Evolutionary conservation across 2,113 vertebrate species (phyloP).

Genomic region (Oryzias curvinotus): DNA sequence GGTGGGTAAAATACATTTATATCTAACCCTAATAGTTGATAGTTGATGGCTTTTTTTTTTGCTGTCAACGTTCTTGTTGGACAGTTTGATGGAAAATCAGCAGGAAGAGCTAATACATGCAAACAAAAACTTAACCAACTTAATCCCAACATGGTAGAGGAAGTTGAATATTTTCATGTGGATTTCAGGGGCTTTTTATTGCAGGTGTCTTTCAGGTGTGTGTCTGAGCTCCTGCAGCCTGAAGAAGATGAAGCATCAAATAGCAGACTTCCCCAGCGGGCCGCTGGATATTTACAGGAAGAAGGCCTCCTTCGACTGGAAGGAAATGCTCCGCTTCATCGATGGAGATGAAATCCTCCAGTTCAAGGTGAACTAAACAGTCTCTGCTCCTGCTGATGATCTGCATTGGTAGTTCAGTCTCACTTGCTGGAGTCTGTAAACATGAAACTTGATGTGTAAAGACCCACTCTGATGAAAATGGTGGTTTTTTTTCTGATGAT

Average conservation of each 20-base stretch:
- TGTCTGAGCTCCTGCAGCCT: slow-evolving; percentile 2
- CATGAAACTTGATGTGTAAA: background rate
- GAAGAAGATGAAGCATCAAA: slow-evolving; percentile 46
- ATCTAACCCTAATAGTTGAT: no score
- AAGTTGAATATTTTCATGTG: no score
- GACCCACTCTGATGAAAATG: no score
- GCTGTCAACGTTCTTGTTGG: no score
- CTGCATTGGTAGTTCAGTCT: background rate
- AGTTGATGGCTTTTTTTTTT: no score
- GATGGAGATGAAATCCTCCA: slow-evolving; percentile 77
- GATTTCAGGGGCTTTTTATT: background rate
- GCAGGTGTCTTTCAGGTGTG: background rate
- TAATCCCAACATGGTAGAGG: no score
- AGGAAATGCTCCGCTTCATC: slow-evolving; percentile 81
- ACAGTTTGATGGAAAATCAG: no score
- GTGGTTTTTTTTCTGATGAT: no score
- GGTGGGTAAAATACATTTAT: no score
- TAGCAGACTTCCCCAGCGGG: slow-evolving; percentile 81
- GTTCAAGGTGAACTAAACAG: slow-evolving; percentile 80
- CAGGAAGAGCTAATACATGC: no score
- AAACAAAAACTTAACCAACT: no score
- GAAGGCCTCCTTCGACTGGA: slow-evolving; percentile 88
- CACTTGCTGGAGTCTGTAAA: background rate
- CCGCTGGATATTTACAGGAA: slow-evolving; percentile 82
- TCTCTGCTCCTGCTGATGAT: background rate